Evolutionary conservation across 2,113 vertebrate genomes (phyloP).

Genomic region (Theristicus caerulescens): DNA sequence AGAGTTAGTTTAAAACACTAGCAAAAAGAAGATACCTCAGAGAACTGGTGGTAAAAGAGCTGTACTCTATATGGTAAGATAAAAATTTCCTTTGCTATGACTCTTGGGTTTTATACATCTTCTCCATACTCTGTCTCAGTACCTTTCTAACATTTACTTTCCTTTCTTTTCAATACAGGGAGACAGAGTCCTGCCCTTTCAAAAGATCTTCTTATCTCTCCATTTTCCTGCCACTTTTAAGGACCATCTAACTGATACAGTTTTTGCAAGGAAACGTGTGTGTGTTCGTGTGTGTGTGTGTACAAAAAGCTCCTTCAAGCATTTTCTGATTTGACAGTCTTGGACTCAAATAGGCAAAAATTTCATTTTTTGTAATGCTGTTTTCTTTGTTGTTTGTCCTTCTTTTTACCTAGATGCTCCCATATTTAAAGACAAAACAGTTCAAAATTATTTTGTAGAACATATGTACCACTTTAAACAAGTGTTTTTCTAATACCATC

Average conservation of each 20-base stretch:
- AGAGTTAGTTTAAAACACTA: background rate
- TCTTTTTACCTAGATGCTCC: background rate
- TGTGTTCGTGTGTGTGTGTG: background rate
- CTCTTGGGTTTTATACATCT: background rate
- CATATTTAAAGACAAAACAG: background rate
- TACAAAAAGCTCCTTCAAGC: background rate
- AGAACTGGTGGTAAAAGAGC: background rate
- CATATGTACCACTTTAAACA: background rate
- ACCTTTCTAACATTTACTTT: background rate
- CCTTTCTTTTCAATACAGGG: background rate
- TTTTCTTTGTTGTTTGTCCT: background rate
- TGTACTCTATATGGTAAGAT: background rate
- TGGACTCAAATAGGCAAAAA: background rate
- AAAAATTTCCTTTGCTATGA: background rate
- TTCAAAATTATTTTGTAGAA: background rate
- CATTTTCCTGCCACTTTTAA: background rate
- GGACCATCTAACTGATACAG: background rate
- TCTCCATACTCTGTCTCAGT: background rate
- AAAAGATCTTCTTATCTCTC: background rate
- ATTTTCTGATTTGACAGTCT: background rate
- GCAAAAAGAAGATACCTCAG: background rate
- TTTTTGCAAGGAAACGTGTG: background rate
- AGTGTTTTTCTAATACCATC: background rate
- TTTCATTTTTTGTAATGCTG: background rate
- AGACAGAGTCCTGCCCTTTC: background rate